Conservation (phyloP, 2,888 invertebrate genomes). For the Polietes domitor region DNA sequence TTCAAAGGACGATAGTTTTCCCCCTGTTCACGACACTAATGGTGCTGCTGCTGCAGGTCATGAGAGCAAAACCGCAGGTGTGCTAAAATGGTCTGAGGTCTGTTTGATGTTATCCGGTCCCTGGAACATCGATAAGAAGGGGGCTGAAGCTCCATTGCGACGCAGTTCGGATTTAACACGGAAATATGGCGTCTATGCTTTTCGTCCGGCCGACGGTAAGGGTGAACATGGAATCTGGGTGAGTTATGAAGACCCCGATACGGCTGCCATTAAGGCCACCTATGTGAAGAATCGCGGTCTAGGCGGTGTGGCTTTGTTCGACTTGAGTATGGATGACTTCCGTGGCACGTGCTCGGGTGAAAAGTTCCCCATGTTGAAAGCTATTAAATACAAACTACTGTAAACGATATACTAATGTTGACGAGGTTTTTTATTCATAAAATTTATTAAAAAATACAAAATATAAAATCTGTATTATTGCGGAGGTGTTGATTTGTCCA, state of each 20-base stretch:
- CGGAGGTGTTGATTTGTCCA: no score
- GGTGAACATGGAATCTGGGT: constrained; percentile 90
- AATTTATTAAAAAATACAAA: no score
- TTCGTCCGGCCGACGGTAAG: constrained; percentile 85
- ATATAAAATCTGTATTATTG: no score
- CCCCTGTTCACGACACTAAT: constrained; percentile 85
- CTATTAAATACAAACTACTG: constrained; percentile 84
- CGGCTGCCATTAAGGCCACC: constrained; percentile 89
- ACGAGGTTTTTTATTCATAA: no score
- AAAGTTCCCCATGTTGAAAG: constrained; percentile 89
- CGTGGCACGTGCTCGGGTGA: constrained; percentile 90
- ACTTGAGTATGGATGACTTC: constrained; percentile 91
- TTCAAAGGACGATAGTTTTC: constrained; percentile 88
- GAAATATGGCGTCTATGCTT: constrained; percentile 90
- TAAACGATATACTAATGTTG: constrained; percentile 7
- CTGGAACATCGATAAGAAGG: constrained; percentile 83
- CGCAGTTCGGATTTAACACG: constrained; percentile 91
- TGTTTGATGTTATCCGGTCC: constrained; percentile 88
- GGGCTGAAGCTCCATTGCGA: constrained; percentile 84
- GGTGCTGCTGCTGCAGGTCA: constrained; percentile 88
- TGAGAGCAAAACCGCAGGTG: constrained; percentile 86
- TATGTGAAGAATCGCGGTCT: constrained; percentile 88
- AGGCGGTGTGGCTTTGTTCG: constrained; percentile 89
- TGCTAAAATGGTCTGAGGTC: constrained; percentile 90
- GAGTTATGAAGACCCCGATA: constrained; percentile 91